Evolutionary conservation across 2,888 invertebrate genomes (phyloP).

Genomic region (Antheraea yamamai): DNA sequence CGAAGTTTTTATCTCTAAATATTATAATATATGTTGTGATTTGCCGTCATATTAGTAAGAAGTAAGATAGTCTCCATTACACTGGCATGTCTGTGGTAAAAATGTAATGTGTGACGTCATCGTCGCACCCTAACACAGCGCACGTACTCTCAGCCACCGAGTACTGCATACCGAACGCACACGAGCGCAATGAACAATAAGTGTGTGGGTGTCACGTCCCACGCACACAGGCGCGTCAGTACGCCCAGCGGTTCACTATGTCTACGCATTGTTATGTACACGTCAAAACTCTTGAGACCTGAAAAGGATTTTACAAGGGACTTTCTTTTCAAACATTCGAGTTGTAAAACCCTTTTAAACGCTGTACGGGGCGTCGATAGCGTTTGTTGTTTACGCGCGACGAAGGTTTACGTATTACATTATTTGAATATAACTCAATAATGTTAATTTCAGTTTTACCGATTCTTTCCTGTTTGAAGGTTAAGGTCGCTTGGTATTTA

Average conservation of each 20-base stretch:
- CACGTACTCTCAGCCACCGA: conserved; percentile 46
- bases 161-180: conserved; percentile 33
- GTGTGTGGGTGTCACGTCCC: conserved; percentile 49
- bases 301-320: conserved; percentile 76
- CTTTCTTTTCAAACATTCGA: conserved; percentile 72
- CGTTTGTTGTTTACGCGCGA: background rate
- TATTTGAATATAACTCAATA: background rate
- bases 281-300: conserved; percentile 73
- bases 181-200: background rate
- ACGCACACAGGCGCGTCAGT: conserved; percentile 53
- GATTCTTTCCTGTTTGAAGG: background rate
- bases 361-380: conserved; percentile 36
- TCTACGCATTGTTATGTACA: conserved; percentile 47
- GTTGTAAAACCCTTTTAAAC: conserved; percentile 65
- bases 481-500: background rate
- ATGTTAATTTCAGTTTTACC: background rate
- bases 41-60: no score
- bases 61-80: no score
- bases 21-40: no score
- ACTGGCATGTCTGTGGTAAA: background rate
- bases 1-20: background rate
- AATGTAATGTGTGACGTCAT: conserved; percentile 47
- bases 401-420: background rate
- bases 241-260: conserved; percentile 58
- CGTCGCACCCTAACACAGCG: conserved; percentile 41